Evolutionary conservation across 2,888 invertebrate species (phyloP).

Genomic region (Drosophila glabriapex): DNA sequence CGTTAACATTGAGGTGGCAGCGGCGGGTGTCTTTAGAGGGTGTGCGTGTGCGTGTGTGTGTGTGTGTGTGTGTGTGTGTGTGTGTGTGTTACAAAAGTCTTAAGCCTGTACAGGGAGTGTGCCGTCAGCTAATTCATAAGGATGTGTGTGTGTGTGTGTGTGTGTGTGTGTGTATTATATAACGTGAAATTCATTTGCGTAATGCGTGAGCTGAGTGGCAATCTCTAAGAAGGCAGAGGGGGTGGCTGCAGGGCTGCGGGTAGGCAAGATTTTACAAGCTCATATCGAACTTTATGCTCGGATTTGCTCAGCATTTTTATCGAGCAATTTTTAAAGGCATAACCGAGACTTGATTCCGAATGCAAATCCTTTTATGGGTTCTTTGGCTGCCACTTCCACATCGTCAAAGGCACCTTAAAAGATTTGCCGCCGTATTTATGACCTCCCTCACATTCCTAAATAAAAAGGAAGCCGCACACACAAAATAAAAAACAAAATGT

Average conservation of each 20-base stretch:
- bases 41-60: conserved; percentile 1
- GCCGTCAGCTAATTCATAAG: conserved; percentile 72
- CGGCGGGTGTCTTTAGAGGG: conserved; percentile 14
- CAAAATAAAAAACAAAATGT: conserved; percentile 3
- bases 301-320: conserved; percentile 64
- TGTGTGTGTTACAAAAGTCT: conserved; percentile 53
- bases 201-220: conserved; percentile 57
- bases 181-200: conserved; percentile 77
- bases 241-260: conserved; percentile 4
- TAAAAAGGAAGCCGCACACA: conserved; percentile 28
- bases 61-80: conserved; percentile 6
- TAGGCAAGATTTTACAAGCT: conserved; percentile 44
- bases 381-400: background rate
- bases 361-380: conserved; percentile 62
- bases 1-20: conserved; percentile 43
- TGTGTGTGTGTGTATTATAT: conserved; percentile 19
- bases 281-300: conserved; percentile 69
- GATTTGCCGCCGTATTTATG: conserved; percentile 54
- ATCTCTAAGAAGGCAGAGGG: background rate
- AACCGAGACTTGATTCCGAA: conserved; percentile 53
- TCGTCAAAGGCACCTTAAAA: conserved; percentile 38
- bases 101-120: conserved; percentile 68
- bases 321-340: conserved; percentile 53
- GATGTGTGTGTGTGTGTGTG: conserved; percentile 13
- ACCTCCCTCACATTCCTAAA: conserved; percentile 16